These are phyloP conservation scores for Eristalis arbustorum DNA, from an alignment of 2,888 invertebrate genomes.

Conservation along the genomic window DNA sequence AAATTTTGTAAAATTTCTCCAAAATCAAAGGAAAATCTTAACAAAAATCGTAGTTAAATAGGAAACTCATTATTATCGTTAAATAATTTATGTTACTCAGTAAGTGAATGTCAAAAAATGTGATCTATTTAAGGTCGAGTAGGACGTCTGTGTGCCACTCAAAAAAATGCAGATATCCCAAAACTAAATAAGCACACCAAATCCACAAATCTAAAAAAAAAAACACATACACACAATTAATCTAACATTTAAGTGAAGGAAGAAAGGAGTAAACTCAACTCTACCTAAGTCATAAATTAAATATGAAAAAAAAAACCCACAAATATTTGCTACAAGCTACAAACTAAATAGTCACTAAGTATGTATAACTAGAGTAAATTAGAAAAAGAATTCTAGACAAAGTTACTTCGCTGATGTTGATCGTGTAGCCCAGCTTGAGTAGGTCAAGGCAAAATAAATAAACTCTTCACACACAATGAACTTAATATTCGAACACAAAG, in stretches of 20 bases:
- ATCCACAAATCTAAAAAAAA: slow-evolving; percentile 6
- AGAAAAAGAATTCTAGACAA: background rate
- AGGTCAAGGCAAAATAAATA: background rate
- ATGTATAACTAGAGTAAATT: background rate
- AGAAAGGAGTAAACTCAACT: background rate
- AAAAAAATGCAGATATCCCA: slow-evolving; percentile 37
- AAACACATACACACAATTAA: slow-evolving; percentile 7
- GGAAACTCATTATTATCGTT: slow-evolving; percentile 56
- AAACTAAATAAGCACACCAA: slow-evolving; percentile 2
- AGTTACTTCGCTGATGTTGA: background rate
- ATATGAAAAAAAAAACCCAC: background rate
- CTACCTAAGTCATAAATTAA: slow-evolving; percentile 55
- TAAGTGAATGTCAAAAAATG: slow-evolving; percentile 79
- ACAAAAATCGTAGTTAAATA: slow-evolving; percentile 35
- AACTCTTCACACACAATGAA: slow-evolving; percentile 32
- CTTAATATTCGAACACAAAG: slow-evolving; percentile 4
- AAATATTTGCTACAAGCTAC: slow-evolving; percentile 17
- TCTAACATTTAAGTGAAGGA: slow-evolving; percentile 44
- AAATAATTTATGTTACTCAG: slow-evolving; percentile 70
- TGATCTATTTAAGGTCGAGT: slow-evolving; percentile 79
- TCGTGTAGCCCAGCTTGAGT: slow-evolving; percentile 1
- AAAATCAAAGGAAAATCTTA: slow-evolving; percentile 1
- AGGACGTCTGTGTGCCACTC: slow-evolving; percentile 55
- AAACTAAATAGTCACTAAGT: slow-evolving; percentile 10
- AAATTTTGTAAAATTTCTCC: slow-evolving; percentile 10